Evolutionary conservation across 2,888 invertebrate species (phyloP), one percentile per base, ranked within the genome.

Genomic region (Melinaea menophilus): DNA sequence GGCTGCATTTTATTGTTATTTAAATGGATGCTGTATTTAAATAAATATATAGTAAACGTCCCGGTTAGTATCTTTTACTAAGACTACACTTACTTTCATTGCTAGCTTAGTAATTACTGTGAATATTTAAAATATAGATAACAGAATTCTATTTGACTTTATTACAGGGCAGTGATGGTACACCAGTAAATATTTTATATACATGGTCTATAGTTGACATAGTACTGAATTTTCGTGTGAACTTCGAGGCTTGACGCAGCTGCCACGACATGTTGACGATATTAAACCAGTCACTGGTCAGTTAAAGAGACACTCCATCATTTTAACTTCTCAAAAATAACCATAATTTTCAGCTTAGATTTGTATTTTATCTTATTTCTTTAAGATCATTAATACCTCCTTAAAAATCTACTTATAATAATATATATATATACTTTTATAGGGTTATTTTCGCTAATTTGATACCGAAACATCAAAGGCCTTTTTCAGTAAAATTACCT

Each of bases 241-340:
- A 62, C 54, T 61, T 55, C 56, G 62, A 56, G 58, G 59, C 47
- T 56, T 45, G 37, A 48, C 61, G 46, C 67, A 67, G 59, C 64
- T 63, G 67, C 56, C 56, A 65, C 61, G 56, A 58, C 55, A 56
- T 61, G 58, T 67, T 59, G 59, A 45, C 56, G 48, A 63, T 59
- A 59, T 60, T 45, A 56, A 46, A 55, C n/a, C 46, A 60, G 13
- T 55, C 45, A 55, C 55, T 51, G 31, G 51, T 31, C 51, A 22
- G 31, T 22, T 51, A 11, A 7, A 5, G 7, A 31, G 7, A 51
- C 41, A 31, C 5, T 31, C 51, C 22, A 31, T 22, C 31, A 7
- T 31, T 9, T 9, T 51, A 13, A 22, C 22, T 22, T 22, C 31
- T 22, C 31, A 51, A 31, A 31, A 51, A 41, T 9, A 9, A 41